These are phyloP conservation scores for Pammene fasciana DNA, from an alignment of 2,888 invertebrate genomes.

Conservation along the genomic window DNA sequence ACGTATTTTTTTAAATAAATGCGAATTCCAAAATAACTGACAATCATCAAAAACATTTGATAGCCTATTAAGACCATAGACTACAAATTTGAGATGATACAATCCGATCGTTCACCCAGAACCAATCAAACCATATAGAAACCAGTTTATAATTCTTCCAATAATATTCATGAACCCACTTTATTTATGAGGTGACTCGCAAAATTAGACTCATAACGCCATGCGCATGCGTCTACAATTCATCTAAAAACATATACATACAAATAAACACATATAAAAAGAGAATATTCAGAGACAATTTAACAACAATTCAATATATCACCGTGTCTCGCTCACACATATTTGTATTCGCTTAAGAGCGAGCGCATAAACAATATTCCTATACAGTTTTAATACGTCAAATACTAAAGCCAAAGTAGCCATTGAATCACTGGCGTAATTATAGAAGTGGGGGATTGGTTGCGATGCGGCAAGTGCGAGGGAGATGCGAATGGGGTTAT, in stretches of 20 bases:
- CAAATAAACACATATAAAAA: slow-evolving; percentile 74
- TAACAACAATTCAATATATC: neutral
- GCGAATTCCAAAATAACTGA: no score
- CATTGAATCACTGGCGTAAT: slow-evolving; percentile 81
- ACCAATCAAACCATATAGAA: slow-evolving; percentile 4
- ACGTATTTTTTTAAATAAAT: no score
- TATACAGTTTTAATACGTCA: slow-evolving; percentile 2
- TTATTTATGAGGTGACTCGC: slow-evolving; percentile 32
- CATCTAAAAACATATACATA: slow-evolving; percentile 68
- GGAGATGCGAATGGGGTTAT: slow-evolving; percentile 59
- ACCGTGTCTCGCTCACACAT: slow-evolving; percentile 62
- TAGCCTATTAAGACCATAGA: neutral
- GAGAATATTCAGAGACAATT: neutral
- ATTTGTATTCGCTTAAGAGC: slow-evolving; percentile 44
- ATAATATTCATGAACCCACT: slow-evolving; percentile 50
- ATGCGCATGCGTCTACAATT: slow-evolving; percentile 61
- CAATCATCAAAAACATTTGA: no score
- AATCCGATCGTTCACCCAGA: slow-evolving; percentile 12
- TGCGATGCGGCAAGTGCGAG: slow-evolving; percentile 76
- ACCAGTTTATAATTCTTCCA: slow-evolving; percentile 9
- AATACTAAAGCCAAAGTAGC: slow-evolving; percentile 74
- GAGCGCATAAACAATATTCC: neutral
- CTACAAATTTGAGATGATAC: neutral
- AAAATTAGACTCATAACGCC: slow-evolving; percentile 45
- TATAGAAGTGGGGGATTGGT: slow-evolving; percentile 84